phyloP scores from a whole-genome alignment of 2,888 invertebrate genomes.

The Zygothrica quintamaculata region DNA sequence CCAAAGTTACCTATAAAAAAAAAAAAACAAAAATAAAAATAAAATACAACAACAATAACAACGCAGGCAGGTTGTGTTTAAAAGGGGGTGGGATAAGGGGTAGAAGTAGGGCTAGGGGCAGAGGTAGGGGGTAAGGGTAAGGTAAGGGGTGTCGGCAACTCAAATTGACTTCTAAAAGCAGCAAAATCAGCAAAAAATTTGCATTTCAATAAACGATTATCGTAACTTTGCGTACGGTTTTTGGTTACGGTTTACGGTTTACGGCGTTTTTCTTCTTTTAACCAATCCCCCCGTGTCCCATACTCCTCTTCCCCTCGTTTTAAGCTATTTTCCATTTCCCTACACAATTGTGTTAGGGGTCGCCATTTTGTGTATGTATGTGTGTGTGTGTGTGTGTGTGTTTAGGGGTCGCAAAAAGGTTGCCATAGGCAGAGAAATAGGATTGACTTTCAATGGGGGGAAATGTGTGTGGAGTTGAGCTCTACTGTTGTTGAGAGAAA shows the following conservation, averaged over 20 bases:
- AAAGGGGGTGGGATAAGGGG: neutral
- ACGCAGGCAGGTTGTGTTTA: neutral
- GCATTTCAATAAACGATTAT: constrained; percentile 84
- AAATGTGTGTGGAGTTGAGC: neutral
- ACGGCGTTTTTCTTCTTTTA: constrained; percentile 26
- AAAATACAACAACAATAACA: too few species aligned
- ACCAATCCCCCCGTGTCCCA: neutral
- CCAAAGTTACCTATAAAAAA: constrained; percentile 13
- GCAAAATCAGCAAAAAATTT: constrained; percentile 84
- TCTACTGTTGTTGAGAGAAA: neutral
- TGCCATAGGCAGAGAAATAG: constrained; percentile 49
- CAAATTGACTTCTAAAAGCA: constrained; percentile 82
- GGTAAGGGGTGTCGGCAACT: constrained; percentile 35
- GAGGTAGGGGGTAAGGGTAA: too few species aligned
- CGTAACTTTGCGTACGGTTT: constrained; percentile 79
- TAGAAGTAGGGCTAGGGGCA: neutral
- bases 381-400: constrained; percentile 24
- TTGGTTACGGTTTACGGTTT: constrained; percentile 72
- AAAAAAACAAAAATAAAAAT: too few species aligned
- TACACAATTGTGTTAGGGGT: constrained; percentile 35
- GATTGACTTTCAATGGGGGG: neutral
- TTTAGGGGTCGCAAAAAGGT: constrained; percentile 56
- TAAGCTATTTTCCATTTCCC: constrained; percentile 18
- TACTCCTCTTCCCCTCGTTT: too few species aligned
- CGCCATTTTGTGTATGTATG: constrained; percentile 15